Evolutionary conservation across 2,797 vertebrate genomes (phyloP).

Genomic region (Peromyscus attwateri): DNA sequence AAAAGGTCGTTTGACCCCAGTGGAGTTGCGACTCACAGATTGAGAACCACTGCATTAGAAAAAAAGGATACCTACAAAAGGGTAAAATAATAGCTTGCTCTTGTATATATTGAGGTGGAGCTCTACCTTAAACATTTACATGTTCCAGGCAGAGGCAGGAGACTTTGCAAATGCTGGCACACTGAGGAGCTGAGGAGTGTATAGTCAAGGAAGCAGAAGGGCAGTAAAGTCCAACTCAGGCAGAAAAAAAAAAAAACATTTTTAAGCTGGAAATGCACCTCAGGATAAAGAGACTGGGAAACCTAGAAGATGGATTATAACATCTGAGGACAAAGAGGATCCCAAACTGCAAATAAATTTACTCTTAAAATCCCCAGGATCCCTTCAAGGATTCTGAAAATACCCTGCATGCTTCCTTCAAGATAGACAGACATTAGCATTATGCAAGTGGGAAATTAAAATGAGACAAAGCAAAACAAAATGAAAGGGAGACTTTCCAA

Average conservation of each 20-base stretch:
- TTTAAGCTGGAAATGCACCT: conserved; percentile 20
- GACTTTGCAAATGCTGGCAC: background rate
- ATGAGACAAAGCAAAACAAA: conserved; percentile 41
- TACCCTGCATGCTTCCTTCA: background rate
- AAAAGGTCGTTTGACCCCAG: background rate
- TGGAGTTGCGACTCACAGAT: background rate
- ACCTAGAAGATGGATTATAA: conserved; percentile 56
- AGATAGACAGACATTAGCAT: background rate
- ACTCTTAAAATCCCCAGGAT: conserved; percentile 6
- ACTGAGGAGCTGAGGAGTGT: background rate
- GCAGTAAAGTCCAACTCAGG: background rate
- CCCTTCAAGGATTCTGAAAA: conserved; percentile 39
- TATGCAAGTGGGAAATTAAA: background rate
- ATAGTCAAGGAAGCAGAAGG: background rate
- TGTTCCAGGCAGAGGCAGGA: background rate
- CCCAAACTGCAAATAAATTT: conserved; percentile 62
- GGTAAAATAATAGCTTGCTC: background rate
- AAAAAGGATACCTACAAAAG: background rate
- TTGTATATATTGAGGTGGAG: background rate
- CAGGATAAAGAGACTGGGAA: conserved; percentile 62
- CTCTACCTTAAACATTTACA: background rate
- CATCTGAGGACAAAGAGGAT: conserved; percentile 9
- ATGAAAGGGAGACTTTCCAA: background rate
- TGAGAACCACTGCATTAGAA: background rate
- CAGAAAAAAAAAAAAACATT: background rate